A percentile compares a stretch with the other conserved stretches of the same genome.
Conservation (phyloP, 2,888 invertebrate species). For the Caenorhabditis drosophilae region DNA sequence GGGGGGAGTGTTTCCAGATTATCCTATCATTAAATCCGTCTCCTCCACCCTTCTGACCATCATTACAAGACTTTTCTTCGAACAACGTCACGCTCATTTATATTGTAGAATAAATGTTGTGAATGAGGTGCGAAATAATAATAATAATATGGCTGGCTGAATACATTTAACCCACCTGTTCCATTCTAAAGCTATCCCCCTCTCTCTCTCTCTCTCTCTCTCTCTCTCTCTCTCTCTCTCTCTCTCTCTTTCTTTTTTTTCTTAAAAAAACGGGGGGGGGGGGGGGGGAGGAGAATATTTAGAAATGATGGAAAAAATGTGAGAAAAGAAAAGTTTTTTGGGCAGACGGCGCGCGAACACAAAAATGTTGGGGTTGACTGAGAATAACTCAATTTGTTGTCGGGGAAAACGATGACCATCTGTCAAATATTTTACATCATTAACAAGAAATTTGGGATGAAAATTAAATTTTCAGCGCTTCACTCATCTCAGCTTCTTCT, state of each 20-base stretch:
- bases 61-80: too few relatives aligned
- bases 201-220: too few relatives aligned
- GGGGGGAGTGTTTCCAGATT: too few relatives aligned
- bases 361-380: too few relatives aligned
- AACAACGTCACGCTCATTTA: too few relatives aligned
- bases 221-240: too few relatives aligned
- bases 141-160: conserved; percentile 33
- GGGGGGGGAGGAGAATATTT: conserved; percentile 12
- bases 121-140: conserved; percentile 35
- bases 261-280: too few relatives aligned
- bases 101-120: background rate
- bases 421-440: conserved; percentile 37
- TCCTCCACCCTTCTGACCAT: too few relatives aligned
- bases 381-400: conserved; percentile 30
- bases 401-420: conserved; percentile 18
- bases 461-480: too few relatives aligned
- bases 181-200: too few relatives aligned
- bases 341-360: conserved; percentile 4
- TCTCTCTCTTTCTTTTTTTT: too few relatives aligned
- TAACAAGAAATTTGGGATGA: conserved; percentile 17
- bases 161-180: conserved; percentile 20
- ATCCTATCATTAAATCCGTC: too few relatives aligned
- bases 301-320: conserved; percentile 10
- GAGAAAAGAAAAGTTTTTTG: conserved; percentile 1
- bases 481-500: conserved; percentile 9